phyloP scores from a whole-genome alignment of 1,140 invertebrate genomes.

The Hypsibius dujardini region DNA sequence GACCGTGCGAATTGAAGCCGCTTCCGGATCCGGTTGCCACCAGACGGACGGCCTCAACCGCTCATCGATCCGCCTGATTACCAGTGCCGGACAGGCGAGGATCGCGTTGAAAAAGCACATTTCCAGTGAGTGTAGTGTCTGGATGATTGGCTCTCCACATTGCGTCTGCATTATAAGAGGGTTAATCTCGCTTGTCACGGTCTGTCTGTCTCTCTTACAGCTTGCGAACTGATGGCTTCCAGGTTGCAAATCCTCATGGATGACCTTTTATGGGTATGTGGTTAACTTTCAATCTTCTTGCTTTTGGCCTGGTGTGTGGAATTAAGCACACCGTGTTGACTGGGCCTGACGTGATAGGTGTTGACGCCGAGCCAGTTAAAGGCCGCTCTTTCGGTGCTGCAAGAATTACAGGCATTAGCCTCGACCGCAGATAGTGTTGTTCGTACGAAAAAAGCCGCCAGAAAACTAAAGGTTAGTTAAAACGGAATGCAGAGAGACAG shows the following conservation, averaged over 20 bases:
- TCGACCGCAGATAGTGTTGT: constrained; percentile 60
- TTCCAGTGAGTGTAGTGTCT: constrained; percentile 12
- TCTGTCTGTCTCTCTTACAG: constrained; percentile 37
- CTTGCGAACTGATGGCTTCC: constrained; percentile 79
- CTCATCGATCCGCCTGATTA: constrained; percentile 22
- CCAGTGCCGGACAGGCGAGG: constrained; percentile 9
- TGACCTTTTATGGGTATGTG: constrained; percentile 72
- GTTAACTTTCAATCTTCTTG: no score
- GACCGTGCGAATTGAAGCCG: constrained; percentile 78
- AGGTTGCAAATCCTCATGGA: constrained; percentile 77
- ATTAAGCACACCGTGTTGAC: no score
- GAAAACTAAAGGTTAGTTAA: constrained; percentile 57
- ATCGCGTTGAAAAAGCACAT: constrained; percentile 7
- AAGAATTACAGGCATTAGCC: constrained; percentile 67
- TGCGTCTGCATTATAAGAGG: background rate
- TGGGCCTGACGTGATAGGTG: constrained; percentile 29
- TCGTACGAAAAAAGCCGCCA: constrained; percentile 62
- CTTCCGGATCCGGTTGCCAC: constrained; percentile 22
- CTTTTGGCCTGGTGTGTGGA: no score
- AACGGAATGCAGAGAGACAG: no score
- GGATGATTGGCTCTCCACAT: constrained; percentile 4
- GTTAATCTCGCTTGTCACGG: no score
- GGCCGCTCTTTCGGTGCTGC: constrained; percentile 78
- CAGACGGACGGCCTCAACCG: constrained; percentile 16
- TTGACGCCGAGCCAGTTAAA: constrained; percentile 87